Conservation (phyloP, 2,113 vertebrate genomes). For the Indicator maculatus region DNA sequence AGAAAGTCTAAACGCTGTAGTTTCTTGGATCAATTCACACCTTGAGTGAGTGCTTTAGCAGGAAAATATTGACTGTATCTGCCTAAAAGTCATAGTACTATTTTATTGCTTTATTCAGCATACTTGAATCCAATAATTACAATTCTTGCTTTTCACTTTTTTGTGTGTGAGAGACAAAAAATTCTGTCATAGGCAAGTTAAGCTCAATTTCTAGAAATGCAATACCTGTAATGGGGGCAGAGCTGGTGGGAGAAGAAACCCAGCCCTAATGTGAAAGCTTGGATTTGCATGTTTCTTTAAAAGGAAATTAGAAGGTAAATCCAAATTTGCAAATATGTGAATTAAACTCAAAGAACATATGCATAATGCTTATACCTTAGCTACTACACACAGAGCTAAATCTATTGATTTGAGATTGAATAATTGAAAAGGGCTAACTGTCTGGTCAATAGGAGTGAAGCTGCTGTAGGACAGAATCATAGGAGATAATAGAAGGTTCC, state of each 20-base stretch:
- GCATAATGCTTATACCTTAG: slow-evolving; percentile 38
- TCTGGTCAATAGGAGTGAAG: slow-evolving; percentile 60
- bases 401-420: slow-evolving; percentile 72
- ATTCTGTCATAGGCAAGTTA: neutral
- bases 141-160: neutral
- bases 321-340: neutral
- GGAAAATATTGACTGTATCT: neutral
- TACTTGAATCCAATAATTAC: slow-evolving; percentile 23
- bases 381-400: slow-evolving; percentile 14
- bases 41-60: neutral
- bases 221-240: neutral
- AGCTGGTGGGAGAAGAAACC: neutral
- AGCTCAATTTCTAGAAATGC: neutral
- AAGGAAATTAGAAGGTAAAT: neutral
- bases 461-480: slow-evolving; percentile 7
- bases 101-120: slow-evolving; percentile 47
- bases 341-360: slow-evolving; percentile 20
- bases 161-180: neutral
- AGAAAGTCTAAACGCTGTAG: neutral
- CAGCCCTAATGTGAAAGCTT: neutral
- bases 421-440: slow-evolving; percentile 74
- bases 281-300: neutral
- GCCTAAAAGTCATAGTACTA: neutral
- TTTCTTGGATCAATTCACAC: slow-evolving; percentile 43
- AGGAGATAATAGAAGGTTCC: slow-evolving; percentile 38